phyloP scores from a whole-genome alignment of 2,888 invertebrate genomes.

The Thelaira solivaga region DNA sequence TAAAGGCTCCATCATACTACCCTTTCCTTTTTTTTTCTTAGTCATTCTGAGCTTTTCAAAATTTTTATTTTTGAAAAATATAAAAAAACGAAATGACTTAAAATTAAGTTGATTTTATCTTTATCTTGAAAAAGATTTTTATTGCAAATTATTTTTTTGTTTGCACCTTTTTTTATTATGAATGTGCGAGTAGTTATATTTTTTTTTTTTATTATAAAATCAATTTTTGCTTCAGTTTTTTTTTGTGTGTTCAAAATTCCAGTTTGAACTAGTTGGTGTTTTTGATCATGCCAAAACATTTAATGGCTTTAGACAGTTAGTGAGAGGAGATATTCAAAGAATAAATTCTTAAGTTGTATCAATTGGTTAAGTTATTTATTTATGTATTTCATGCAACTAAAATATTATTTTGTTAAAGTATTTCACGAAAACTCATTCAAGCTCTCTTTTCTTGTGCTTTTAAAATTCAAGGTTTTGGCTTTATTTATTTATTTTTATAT shows the following conservation, averaged over 20 bases:
- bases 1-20: too few relatives aligned
- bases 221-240: too few relatives aligned
- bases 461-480: conserved; percentile 28
- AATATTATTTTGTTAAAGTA: background rate
- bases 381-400: background rate
- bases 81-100: too few relatives aligned
- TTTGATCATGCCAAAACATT: conserved; percentile 2
- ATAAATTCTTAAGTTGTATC: background rate
- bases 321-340: background rate
- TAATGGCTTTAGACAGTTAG: background rate
- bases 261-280: conserved; percentile 40
- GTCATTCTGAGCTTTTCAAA: too few relatives aligned
- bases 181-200: too few relatives aligned
- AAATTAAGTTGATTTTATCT: too few relatives aligned
- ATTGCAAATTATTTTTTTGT: too few relatives aligned
- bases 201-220: too few relatives aligned
- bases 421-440: background rate
- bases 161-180: too few relatives aligned
- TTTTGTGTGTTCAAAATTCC: background rate
- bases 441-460: background rate
- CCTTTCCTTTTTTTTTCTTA: too few relatives aligned
- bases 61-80: too few relatives aligned
- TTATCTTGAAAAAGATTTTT: too few relatives aligned
- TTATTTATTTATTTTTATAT: background rate
- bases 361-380: background rate